Evolutionary conservation across 1,140 invertebrate genomes (phyloP), one percentile per base, ranked within the genome.

Genomic region (Aphis gossypii): DNA sequence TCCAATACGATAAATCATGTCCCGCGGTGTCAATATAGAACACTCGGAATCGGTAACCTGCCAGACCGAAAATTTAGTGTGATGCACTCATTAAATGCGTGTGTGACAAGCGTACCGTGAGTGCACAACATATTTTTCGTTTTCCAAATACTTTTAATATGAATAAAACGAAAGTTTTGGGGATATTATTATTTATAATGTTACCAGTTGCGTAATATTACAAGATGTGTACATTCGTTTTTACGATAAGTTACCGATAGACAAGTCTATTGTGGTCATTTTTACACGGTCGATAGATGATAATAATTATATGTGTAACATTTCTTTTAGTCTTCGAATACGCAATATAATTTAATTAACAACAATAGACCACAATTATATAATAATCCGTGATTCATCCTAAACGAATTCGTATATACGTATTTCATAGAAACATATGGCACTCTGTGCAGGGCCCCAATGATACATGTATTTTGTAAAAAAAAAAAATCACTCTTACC

Each of bases 331-430:
- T 38, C 21, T 35, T 8, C 18, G 5, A 38, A 56, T 56, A 23
- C 6, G 6, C 20, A 38, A 82, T 82, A 1, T n/a, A 76, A 68
- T n/a, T 68, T 68, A n/a, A 76, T 76, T 76, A 76, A 76, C 30
- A n/a, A 76, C n/a, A 56, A 68, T 23, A 83, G 76, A 35, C 60
- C 14, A 83, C 35, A 21, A 9, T 38, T 23, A 41, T 76, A 76
- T 76, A 91, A 76, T 30, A 91, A 91, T 91, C 60, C n/a, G 56
- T 76, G 56, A 76, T 91, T 91, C 60, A 68, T 60, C 51, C 41
- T 23, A 76, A 91, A 83, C 68, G 46, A 92, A 92, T 92, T 83
- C 46, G 68, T 30, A 83, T 51, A 76, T 76, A 30, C 60, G 60
- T 76, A 76, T 76, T 68, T n/a, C 46, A 56, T 38, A 60, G 60